These are phyloP conservation scores for Andricus curvator DNA, from an alignment of 2,888 invertebrate species.

Conservation along the genomic window DNA sequence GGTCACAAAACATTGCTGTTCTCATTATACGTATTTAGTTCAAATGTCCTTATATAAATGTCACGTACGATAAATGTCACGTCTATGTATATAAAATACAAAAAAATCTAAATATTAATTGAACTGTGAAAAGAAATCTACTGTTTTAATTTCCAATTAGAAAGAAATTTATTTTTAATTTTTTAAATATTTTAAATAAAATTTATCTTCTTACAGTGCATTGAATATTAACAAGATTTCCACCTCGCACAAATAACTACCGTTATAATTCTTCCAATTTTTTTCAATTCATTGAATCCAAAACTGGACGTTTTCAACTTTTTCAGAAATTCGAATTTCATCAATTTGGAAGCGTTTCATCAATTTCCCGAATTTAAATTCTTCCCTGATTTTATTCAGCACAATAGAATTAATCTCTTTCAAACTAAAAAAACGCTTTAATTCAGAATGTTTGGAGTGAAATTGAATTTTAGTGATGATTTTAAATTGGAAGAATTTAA, in stretches of 20 bases:
- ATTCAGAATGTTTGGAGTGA: not conserved
- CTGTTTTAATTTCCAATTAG: not conserved
- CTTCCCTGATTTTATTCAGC: too few species aligned
- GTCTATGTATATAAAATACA: not conserved
- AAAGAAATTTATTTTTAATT: too few species aligned
- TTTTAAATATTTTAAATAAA: too few species aligned
- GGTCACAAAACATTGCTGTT: not conserved
- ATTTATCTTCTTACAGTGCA: not conserved
- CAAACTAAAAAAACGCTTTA: too few species aligned
- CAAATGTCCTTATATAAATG: not conserved
- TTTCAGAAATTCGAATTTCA: too few species aligned
- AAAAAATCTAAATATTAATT: not conserved
- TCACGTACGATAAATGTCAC: not conserved
- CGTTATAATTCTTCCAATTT: too few species aligned
- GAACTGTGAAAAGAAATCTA: not conserved
- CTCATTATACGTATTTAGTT: constrained; percentile 3
- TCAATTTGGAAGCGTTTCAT: too few species aligned
- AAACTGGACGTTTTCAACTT: too few species aligned
- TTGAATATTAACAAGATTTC: not conserved
- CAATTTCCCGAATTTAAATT: too few species aligned
- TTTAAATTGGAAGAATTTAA: not conserved
- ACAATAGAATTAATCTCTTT: too few species aligned
- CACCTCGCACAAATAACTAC: not conserved
- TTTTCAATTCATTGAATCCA: too few species aligned
- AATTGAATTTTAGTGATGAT: not conserved